Conservation (phyloP, 2,797 vertebrate species). For the Danio albolineatus region DNA sequence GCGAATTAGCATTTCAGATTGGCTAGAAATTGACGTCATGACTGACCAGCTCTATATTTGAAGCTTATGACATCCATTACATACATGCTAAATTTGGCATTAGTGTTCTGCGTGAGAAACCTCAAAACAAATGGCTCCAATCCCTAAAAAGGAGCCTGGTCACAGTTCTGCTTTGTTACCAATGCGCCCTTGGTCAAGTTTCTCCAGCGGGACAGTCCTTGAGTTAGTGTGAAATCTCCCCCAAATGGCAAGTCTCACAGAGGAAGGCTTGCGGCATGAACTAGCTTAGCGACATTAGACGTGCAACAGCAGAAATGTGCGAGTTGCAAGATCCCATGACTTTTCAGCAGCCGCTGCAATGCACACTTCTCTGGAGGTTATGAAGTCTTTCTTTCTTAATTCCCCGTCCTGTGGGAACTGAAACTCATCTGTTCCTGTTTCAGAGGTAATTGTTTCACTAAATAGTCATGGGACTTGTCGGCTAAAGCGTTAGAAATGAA, state of each 20-base stretch:
- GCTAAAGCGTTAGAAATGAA: not conserved
- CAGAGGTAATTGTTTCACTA: slow-evolving; percentile 41
- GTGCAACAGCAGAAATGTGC: slow-evolving; percentile 34
- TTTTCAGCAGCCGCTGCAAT: slow-evolving; percentile 18
- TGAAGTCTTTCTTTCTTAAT: slow-evolving; percentile 54
- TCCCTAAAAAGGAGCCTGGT: not conserved
- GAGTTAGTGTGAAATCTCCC: not conserved
- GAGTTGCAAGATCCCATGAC: slow-evolving; percentile 45
- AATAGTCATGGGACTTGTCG: slow-evolving; percentile 46
- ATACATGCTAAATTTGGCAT: not conserved
- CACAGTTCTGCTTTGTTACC: slow-evolving; percentile 8
- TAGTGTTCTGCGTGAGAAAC: not conserved
- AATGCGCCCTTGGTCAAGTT: not conserved
- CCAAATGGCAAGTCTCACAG: slow-evolving; percentile 6
- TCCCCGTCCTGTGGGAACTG: slow-evolving; percentile 52
- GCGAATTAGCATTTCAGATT: slow-evolving; percentile 1
- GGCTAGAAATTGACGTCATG: not conserved
- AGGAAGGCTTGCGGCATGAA: slow-evolving; percentile 23
- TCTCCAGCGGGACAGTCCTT: slow-evolving; percentile 1
- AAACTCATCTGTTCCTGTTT: slow-evolving; percentile 54
- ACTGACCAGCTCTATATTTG: slow-evolving; percentile 1
- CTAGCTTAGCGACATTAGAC: not conserved
- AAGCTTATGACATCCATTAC: not conserved
- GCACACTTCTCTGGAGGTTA: slow-evolving; percentile 30
- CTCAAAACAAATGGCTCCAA: not conserved